Evolutionary conservation across 2,888 invertebrate species (phyloP), one percentile per base, ranked within the genome.

Genomic region (Abrostola tripartita): DNA sequence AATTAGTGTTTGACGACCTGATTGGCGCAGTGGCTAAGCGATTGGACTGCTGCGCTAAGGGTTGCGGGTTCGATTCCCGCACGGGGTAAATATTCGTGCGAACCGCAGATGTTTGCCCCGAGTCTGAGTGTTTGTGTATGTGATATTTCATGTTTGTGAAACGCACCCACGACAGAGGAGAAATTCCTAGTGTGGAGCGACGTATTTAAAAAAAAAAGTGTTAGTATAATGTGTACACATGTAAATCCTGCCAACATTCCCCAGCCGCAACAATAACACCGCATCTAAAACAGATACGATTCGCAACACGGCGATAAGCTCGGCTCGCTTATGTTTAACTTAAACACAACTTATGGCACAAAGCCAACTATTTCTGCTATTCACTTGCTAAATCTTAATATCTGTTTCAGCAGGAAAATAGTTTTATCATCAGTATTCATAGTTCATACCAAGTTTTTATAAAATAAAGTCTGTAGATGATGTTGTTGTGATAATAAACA

Each of bases 291-390:
- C 53, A 63, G 57, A 72, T 62, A 55, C 41, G 57, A 59, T 64
- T 64, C 53, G 51, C 68, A 68, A 68, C 57, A 62, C 62, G 66
- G 66, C 60, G 57, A 74, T 71, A 68, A 71, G 49, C 65, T 67
- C 55, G 67, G 58, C 59, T 61, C 60, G 40, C 59, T 68, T 64
- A 66, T 64, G 58, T 74, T 69, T 64, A 69, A 74, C 51, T 71
- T 64, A 66, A 73, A 54, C 52, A 35, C 37, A 62, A 61, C 57
- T 60, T n/a, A 42, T 78, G 78, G 76, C 76, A 12, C 14, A 9
- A 10, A 35, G 78, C 76, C 78, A 76, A 76, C 71, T 55, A 71
- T 78, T 76, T 64, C 59, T 56, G 41, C 66, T 24, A 56, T 63
- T 44, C 53, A 52, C 44, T 77, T 59, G 65, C 74, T 58, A 69